Conservation (phyloP, 1,140 invertebrate species). For the Helicorthomorpha holstii region DNA sequence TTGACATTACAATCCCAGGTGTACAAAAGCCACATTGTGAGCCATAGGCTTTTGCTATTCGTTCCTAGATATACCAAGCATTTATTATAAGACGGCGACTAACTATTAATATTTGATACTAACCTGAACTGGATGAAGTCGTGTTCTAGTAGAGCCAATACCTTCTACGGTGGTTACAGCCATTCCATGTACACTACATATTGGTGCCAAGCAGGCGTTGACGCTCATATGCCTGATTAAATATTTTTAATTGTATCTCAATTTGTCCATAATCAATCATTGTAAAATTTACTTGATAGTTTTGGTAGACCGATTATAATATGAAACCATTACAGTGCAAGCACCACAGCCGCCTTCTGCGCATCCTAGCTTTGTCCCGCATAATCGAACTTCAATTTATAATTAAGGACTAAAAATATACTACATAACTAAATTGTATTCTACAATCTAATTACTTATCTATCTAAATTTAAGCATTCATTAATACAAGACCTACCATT, state of each 20-base stretch:
- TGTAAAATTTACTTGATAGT: too few relatives aligned
- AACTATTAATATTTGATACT: too few relatives aligned
- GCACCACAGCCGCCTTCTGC: constrained; percentile 87
- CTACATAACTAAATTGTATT: too few relatives aligned
- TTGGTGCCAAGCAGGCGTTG: constrained; percentile 71
- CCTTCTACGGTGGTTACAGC: constrained; percentile 79
- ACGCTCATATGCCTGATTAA: constrained; percentile 66
- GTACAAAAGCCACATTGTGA: constrained; percentile 85
- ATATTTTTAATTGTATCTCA: too few relatives aligned
- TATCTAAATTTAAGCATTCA: too few relatives aligned
- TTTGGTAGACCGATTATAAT: constrained; percentile 39
- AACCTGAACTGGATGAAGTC: constrained; percentile 22
- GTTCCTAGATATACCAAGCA: constrained; percentile 62
- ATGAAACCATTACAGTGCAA: constrained; percentile 84
- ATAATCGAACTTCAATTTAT: constrained; percentile 54
- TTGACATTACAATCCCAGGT: constrained; percentile 85
- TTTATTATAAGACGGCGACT: constrained; percentile 56
- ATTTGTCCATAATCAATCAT: too few relatives aligned
- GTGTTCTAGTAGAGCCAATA: constrained; percentile 21
- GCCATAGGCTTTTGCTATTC: constrained; percentile 69
- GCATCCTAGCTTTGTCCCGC: constrained; percentile 78
- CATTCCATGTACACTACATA: constrained; percentile 64
- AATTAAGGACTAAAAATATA: too few relatives aligned
- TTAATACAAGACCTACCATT: too few relatives aligned
- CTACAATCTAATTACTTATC: too few relatives aligned